Base-by-base conservation (phyloP, 2,797 vertebrate species). In the Chrysocyon brachyurus region DNA sequence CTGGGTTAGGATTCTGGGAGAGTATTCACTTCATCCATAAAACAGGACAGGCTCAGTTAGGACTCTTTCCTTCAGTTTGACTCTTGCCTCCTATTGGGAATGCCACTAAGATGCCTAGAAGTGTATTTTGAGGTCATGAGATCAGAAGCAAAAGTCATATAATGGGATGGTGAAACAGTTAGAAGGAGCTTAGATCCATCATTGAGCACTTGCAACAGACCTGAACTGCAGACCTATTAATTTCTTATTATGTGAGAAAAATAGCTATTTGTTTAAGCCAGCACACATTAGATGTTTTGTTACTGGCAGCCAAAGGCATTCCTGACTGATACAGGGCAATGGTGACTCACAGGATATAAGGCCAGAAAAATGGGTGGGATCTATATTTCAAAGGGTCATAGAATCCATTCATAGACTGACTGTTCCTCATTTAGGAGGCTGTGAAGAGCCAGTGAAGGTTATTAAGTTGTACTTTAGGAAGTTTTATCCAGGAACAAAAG, bases 1-100 rank as follows among this genome's bases (percentile, higher is more conserved):
- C 49, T 84, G n/a, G 66, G n/a, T 92, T 64, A 91, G 77, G 17
- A 85, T 87, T 91, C 79, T 33, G 12, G 36, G 85, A 79, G 90
- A 89, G 54, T n/a, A 70, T 78, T 87, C 77, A 36, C 28, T 86
- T 90, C 63, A 75, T 54, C 36, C 49, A 54, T 70, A 90, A 82
- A 97, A 49, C 16, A 86, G 3, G n/a, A 24, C 77, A 68, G 61
- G 46, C 26, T 73, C 31, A 26, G 4, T n/a, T 63, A 72, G 7
- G 16, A 72, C 6, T 64, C 49, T 92, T 81, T 93, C 21, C 52
- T 81, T 86, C 81, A 75, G 22, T 91, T 90, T 73, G 28, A 61
- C 56, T 26, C 68, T 49, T 22, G 31, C 12, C 73, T 91, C 64
- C 33, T 90, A 49, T 54, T n/a, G 56, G 59, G 64, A 89, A 64